These are phyloP conservation scores for Epizoanthus fatuus DNA, from an alignment of 92 coral and sea anemone species.

Conservation along the genomic window DNA sequence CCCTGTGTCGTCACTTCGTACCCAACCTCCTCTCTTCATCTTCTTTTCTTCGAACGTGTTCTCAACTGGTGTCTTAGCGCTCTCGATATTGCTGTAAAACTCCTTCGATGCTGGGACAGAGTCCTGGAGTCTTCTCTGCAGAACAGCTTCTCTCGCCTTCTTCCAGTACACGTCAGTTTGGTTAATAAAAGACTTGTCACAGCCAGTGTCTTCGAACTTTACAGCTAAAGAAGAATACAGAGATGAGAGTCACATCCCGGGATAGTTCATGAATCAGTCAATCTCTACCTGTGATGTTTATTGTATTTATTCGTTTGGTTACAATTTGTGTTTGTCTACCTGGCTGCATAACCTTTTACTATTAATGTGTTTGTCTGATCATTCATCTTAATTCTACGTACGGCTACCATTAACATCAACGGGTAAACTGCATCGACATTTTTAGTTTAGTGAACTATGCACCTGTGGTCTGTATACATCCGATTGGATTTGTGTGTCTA, in stretches of 20 bases:
- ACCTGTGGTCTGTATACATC: too few species aligned
- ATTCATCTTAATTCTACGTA: too few species aligned
- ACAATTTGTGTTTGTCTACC: too few species aligned
- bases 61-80: conserved; percentile 35
- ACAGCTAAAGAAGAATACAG: neutral
- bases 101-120: neutral
- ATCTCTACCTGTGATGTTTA: too few species aligned
- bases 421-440: too few species aligned
- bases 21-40: neutral
- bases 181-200: neutral
- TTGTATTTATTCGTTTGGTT: too few species aligned
- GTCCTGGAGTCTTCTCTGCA: neutral
- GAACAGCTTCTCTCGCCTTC: conserved; percentile 36
- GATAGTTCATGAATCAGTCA: neutral
- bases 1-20: too few species aligned
- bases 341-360: too few species aligned
- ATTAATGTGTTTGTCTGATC: too few species aligned
- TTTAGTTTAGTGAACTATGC: too few species aligned
- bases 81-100: neutral
- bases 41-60: conserved; percentile 2
- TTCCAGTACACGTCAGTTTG: conserved; percentile 21
- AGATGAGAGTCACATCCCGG: neutral
- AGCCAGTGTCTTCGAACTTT: neutral
- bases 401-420: too few species aligned
- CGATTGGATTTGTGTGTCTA: too few species aligned